Evolutionary conservation across 2,113 vertebrate species (phyloP), one percentile per base, ranked within the genome.

Genomic region (Phyllopteryx taeniolatus): DNA sequence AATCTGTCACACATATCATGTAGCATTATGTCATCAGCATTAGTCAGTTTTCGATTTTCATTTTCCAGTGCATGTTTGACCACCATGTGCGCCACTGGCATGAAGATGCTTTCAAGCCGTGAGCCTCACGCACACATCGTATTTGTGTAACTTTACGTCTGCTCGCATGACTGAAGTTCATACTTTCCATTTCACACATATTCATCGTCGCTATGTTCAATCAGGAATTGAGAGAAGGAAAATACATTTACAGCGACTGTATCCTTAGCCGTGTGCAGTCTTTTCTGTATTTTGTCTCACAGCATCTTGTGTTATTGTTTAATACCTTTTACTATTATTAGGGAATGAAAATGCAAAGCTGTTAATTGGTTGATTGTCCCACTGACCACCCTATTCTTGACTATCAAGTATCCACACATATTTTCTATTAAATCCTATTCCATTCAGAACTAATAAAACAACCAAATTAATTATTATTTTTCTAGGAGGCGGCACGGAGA

Each of bases 251-350:
- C 47, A 61, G 53, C 54, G 2, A 19, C 15, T 51, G 3, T 19
- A 51, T 51, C 15, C 35, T 19, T 51, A 15, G 39, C 73, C 12
- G 31, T 77, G 33, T 77, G 33, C 54, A 71, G 47, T 72, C 57
- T 68, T 77, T 68, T 72, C 70, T 46, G 63, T 70, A 72, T 70
- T 87, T 71, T 85, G 67, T 77, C 85, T 83, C 31, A 17, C 13
- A 17, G 33, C 14, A 42, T 62, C 42, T 39, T 39, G 5, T 17
- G 19, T 9, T 19, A 42, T 1, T 19, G 39, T 39, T 19, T 39
- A 5, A 63, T 20, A 63, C 33, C 11, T 63, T 20, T 43, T 1
- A 42, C 35, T 20, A 63, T 6, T 42, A 11, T 19, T 63, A 42
- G 3, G 19, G 3, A 42, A 11, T 42, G 19, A 10, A 62, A 35